These are phyloP conservation scores for Entomobrya proxima DNA, from an alignment of 2,888 invertebrate species.

Conservation along the genomic window DNA sequence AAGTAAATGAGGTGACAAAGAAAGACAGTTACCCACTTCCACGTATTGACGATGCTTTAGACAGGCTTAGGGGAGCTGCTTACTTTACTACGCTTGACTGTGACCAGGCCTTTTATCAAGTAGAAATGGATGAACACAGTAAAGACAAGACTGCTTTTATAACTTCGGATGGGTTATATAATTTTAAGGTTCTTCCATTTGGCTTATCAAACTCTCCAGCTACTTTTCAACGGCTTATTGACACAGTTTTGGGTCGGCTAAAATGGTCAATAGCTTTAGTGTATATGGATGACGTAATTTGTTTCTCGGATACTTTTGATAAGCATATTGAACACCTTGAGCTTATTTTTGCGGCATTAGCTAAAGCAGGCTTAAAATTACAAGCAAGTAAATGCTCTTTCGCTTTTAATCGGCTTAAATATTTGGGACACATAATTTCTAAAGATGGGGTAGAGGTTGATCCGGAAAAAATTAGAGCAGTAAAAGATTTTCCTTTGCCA, in stretches of 20 bases:
- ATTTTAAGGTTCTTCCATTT: constrained; percentile 1
- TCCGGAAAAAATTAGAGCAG: constrained; percentile 59
- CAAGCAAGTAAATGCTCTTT: constrained; percentile 76
- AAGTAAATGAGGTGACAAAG: constrained; percentile 21
- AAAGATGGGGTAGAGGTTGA: too few species aligned
- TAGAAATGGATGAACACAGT: neutral
- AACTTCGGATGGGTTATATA: constrained; percentile 23
- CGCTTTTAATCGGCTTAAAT: constrained; percentile 73
- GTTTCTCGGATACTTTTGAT: neutral
- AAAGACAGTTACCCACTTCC: constrained; percentile 31
- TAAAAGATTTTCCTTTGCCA: constrained; percentile 63
- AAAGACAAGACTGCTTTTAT: constrained; percentile 31
- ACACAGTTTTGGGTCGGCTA: neutral
- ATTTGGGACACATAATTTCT: constrained; percentile 76
- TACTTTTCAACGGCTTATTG: neutral
- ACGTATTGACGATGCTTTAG: too few species aligned
- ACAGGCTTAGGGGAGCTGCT: constrained; percentile 10
- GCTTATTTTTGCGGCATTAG: neutral
- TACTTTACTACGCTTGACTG: neutral
- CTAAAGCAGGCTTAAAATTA: neutral
- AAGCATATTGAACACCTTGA: neutral
- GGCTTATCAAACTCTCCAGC: neutral
- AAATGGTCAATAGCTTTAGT: neutral
- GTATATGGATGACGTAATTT: neutral
- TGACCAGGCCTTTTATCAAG: neutral